A percentile compares a stretch with the other conserved stretches of the same genome.
Evolutionary conservation across 1,140 invertebrate genomes (phyloP).

Genomic region (Liolophura sinensis): DNA sequence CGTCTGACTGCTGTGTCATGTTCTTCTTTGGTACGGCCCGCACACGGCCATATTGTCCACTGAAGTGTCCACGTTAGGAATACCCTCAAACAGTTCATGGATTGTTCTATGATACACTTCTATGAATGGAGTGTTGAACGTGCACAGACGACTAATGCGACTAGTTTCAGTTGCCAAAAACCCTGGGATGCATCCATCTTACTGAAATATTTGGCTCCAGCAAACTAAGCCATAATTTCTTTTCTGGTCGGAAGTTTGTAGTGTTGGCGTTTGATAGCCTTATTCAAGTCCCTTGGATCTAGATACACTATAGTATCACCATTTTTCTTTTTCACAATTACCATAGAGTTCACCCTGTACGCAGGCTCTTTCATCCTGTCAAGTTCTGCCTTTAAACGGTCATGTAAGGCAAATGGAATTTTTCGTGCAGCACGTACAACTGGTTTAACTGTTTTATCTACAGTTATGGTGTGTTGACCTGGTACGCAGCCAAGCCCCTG

Average conservation of each 20-base stretch:
- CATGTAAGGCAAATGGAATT: slow-evolving; percentile 40
- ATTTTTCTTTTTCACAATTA: too few species aligned
- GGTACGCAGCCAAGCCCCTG: slow-evolving; percentile 21
- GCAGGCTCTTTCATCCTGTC: slow-evolving; percentile 18
- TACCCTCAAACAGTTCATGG: too few species aligned
- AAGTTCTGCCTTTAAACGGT: slow-evolving; percentile 31
- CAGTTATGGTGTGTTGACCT: slow-evolving; percentile 29
- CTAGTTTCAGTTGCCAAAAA: slow-evolving; percentile 58
- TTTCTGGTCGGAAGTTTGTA: slow-evolving; percentile 24
- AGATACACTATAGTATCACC: too few species aligned
- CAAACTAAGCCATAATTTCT: slow-evolving; percentile 35
- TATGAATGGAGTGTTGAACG: slow-evolving; percentile 21
- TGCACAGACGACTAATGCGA: slow-evolving; percentile 24
- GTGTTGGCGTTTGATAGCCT: slow-evolving; percentile 25
- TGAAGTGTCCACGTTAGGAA: too few species aligned
- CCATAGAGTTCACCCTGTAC: too few species aligned
- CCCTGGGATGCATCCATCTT: slow-evolving; percentile 59
- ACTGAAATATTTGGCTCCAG: slow-evolving; percentile 55
- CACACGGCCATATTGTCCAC: too few species aligned
- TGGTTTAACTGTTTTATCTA: slow-evolving; percentile 24
- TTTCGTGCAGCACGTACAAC: slow-evolving; percentile 33
- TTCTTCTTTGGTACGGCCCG: too few species aligned
- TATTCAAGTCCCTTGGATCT: slow-evolving; percentile 29
- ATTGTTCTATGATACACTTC: too few species aligned
- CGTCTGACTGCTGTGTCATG: too few species aligned